Evolutionary conservation across 2,888 invertebrate genomes (phyloP).

Genomic region (Nephrotoma flavescens): DNA sequence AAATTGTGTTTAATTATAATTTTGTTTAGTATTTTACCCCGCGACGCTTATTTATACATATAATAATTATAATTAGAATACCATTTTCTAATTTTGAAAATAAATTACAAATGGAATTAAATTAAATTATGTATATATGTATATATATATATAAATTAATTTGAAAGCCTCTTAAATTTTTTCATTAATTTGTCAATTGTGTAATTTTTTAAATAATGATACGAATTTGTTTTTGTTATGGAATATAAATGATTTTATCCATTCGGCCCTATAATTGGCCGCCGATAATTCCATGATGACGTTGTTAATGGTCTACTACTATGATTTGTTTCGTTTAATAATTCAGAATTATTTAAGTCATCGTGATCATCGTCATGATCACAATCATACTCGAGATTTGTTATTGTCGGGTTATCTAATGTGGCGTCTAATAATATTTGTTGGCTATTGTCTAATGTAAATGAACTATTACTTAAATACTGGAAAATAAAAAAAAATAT

Average conservation of each 20-base stretch:
- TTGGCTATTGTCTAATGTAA: constrained; percentile 13
- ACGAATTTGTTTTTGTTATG: no score
- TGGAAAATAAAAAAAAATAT: constrained; percentile 8
- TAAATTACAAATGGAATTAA: background rate
- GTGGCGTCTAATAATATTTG: constrained; percentile 13
- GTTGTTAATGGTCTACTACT: constrained; percentile 18
- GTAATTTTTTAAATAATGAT: background rate
- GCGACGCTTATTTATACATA: background rate
- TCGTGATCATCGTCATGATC: background rate
- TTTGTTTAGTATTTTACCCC: background rate
- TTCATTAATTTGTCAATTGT: background rate
- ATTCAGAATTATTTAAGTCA: constrained; percentile 10
- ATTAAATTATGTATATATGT: background rate
- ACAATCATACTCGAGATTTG: constrained; percentile 12
- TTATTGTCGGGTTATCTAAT: constrained; percentile 10
- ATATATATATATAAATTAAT: background rate
- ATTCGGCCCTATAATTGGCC: constrained; percentile 30
- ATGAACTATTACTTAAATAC: constrained; percentile 12
- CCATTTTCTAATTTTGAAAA: background rate
- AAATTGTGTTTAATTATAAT: background rate
- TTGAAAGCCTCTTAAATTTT: background rate
- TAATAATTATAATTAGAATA: background rate
- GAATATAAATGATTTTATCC: constrained; percentile 18
- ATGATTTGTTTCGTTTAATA: constrained; percentile 11
- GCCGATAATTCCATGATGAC: constrained; percentile 19